Evolutionary conservation across 2,797 vertebrate species (phyloP).

Genomic region (Pseudochirops corinnae): DNA sequence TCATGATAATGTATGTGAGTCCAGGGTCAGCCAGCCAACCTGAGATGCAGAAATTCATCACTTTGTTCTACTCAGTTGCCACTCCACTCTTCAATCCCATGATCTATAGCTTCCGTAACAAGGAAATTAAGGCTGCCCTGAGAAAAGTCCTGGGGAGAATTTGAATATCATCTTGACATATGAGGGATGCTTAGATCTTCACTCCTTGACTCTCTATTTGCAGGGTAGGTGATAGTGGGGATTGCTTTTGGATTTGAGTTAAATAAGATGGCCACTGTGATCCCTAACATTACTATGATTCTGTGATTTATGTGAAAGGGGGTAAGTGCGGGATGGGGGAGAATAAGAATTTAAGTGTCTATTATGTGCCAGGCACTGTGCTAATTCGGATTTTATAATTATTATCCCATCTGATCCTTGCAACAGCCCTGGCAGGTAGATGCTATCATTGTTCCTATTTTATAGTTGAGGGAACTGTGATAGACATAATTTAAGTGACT

Average conservation of each 20-base stretch:
- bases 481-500: no score
- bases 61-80: constrained; percentile 66
- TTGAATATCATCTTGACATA: constrained; percentile 4
- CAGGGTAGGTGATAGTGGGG: neutral
- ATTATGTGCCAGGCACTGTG: neutral
- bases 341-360: neutral
- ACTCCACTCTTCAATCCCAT: constrained; percentile 72
- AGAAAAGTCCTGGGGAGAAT: constrained; percentile 30
- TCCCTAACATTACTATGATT: neutral
- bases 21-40: constrained; percentile 48
- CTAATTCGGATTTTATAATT: neutral
- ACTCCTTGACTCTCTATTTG: neutral
- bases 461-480: no score
- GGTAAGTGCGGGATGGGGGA: no score
- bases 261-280: neutral
- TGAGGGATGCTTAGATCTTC: neutral
- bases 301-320: neutral
- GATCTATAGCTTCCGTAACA: constrained; percentile 74
- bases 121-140: constrained; percentile 61
- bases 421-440: no score
- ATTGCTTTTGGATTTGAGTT: neutral
- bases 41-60: constrained; percentile 59
- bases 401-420: no score
- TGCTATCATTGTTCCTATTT: no score
- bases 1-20: constrained; percentile 63